Conservation (phyloP, 1,140 invertebrate species). For the Calliopsis andreniformis region DNA sequence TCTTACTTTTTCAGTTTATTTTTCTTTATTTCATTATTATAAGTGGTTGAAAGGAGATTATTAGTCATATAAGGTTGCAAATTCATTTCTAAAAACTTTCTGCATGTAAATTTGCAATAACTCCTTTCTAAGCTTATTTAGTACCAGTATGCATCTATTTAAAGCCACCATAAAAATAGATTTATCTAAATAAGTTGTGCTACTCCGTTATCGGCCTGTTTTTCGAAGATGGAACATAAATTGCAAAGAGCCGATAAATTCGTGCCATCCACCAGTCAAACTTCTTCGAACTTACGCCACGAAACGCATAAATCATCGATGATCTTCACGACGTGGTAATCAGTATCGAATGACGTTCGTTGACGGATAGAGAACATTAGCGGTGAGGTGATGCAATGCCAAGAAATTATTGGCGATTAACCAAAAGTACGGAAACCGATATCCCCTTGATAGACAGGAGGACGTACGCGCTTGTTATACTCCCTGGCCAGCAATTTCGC, state of each 20-base stretch:
- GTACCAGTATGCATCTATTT: too few relatives aligned
- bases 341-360: conserved; percentile 35
- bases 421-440: conserved; percentile 59
- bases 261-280: not conserved
- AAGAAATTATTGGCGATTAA: conserved; percentile 61
- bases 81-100: too few relatives aligned
- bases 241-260: not conserved
- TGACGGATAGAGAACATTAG: conserved; percentile 56
- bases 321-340: conserved; percentile 45
- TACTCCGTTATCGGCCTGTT: too few relatives aligned
- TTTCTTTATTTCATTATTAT: too few relatives aligned
- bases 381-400: conserved; percentile 30
- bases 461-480: conserved; percentile 4
- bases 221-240: not conserved
- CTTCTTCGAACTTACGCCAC: not conserved
- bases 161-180: too few relatives aligned
- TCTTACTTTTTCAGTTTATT: too few relatives aligned
- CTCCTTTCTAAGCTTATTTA: too few relatives aligned
- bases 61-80: too few relatives aligned
- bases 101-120: too few relatives aligned
- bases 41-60: too few relatives aligned
- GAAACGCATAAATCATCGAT: conserved; percentile 45
- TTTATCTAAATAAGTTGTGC: too few relatives aligned
- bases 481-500: conserved; percentile 22
- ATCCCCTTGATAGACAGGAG: conserved; percentile 5